Base-by-base conservation (phyloP, 2,113 vertebrate genomes). In the Haemorhous mexicanus region DNA sequence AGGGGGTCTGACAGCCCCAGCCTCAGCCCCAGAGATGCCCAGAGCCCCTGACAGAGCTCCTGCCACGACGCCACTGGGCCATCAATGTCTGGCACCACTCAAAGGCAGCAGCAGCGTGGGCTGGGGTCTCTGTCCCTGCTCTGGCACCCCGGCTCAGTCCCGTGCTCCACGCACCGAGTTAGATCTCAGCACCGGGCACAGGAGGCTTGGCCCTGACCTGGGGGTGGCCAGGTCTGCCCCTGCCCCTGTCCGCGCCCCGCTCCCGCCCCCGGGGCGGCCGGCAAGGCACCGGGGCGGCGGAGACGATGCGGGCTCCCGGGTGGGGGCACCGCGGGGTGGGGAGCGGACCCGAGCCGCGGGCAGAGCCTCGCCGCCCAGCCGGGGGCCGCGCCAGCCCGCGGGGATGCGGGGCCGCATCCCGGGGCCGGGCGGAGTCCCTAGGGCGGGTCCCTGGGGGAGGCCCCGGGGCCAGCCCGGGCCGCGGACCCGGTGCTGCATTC, bases 401-500 rank as follows among this genome's bases (percentile, higher is more conserved):
- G 39, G 49, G 14, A 1, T 17, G 43, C 21, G 52, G 53, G 30
- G 18, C 35, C 22, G 46, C 53, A 19, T 30, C 33, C 13, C 30
- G 7, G 46, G 13, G 19, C 27, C 55, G 18, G 63, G 77, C 11
- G 32, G 24, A 17, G 23, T 44, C 33, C 43, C 75, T 4, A 18
- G 43, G 32, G 61, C 39, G 33, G 61, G 61, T 75, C 43, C 35
- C 41, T 2, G 35, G 69, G 69, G 72, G 56, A 66, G 32, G 70
- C 52, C 22, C 41, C 70, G 50, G 66, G 33, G 58, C 89, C 74
- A 68, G 96, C 91, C 55, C 95, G 66, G 89, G 82, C 82, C 73
- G 52, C 58, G 78, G 72, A 83, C 47, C 91, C 81, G 55, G 84
- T 90, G 93, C 96, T 97, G 98, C 97, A 97, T 97, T 98, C 97